Evolutionary conservation across 2,888 invertebrate genomes (phyloP).

Genomic region (Pollenia amentaria): DNA sequence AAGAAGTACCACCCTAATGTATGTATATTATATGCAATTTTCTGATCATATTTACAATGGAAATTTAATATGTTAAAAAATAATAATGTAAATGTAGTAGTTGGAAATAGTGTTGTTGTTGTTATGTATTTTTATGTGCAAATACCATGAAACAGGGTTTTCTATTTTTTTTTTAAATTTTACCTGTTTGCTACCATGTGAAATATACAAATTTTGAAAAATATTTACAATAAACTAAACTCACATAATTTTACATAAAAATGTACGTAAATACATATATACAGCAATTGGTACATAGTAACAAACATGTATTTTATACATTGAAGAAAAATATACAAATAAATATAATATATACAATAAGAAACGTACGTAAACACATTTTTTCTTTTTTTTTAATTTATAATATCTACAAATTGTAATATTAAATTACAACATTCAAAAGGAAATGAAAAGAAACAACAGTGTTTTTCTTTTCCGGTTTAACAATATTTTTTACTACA

Average conservation of each 20-base stretch:
- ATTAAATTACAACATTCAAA: slow-evolving; percentile 58
- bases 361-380: slow-evolving; percentile 1
- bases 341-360: slow-evolving; percentile 4
- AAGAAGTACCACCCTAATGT: slow-evolving; percentile 9
- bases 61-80: slow-evolving; percentile 47
- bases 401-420: slow-evolving; percentile 60
- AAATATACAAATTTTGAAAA: slow-evolving; percentile 9
- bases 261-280: not conserved
- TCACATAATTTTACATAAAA: not conserved
- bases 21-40: slow-evolving; percentile 8
- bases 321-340: slow-evolving; percentile 28
- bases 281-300: slow-evolving; percentile 1
- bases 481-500: slow-evolving; percentile 30
- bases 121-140: slow-evolving; percentile 22
- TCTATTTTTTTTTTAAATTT: not conserved
- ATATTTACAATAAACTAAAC: slow-evolving; percentile 39
- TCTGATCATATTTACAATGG: slow-evolving; percentile 43
- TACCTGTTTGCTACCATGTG: slow-evolving; percentile 1
- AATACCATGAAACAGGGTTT: slow-evolving; percentile 2
- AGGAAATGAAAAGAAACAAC: slow-evolving; percentile 39
- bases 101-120: slow-evolving; percentile 1
- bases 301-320: slow-evolving; percentile 40
- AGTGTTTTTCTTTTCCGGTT: slow-evolving; percentile 51
- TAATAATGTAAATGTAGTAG: slow-evolving; percentile 20
- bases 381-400: slow-evolving; percentile 51